phyloP scores from a whole-genome alignment of 1,140 invertebrate species.

The Lamellibrachia luymesi region DNA sequence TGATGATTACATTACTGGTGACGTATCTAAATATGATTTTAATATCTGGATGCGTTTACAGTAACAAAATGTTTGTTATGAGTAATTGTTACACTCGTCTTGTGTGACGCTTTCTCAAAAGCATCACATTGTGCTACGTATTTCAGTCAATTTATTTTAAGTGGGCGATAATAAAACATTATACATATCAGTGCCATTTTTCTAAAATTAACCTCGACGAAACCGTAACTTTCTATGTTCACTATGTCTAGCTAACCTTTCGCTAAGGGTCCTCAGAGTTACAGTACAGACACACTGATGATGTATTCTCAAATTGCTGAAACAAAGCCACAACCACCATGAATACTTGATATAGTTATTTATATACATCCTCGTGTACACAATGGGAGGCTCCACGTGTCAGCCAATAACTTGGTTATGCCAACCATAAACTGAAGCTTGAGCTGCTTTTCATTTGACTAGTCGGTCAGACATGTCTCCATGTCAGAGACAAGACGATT shows the following conservation, averaged over 20 bases:
- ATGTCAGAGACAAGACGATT: neutral
- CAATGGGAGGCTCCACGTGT: no score
- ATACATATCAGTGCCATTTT: no score
- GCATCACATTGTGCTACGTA: no score
- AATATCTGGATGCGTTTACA: no score
- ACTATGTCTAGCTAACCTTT: neutral
- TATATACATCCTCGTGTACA: neutral
- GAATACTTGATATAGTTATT: neutral
- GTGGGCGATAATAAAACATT: no score
- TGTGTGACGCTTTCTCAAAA: no score
- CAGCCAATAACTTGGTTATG: no score
- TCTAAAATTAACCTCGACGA: neutral
- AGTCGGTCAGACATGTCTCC: neutral
- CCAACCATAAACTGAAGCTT: neutral
- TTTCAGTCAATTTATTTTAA: no score
- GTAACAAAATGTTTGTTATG: no score
- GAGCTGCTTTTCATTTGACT: neutral
- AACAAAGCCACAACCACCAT: neutral
- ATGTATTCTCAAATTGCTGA: neutral
- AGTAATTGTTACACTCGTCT: no score
- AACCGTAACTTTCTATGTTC: neutral
- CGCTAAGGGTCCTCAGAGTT: neutral
- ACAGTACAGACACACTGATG: neutral
- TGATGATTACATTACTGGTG: no score
- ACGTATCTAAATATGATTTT: no score